Evolutionary conservation across 2,797 vertebrate genomes (phyloP).

Genomic region (Simalia tracyae): DNA sequence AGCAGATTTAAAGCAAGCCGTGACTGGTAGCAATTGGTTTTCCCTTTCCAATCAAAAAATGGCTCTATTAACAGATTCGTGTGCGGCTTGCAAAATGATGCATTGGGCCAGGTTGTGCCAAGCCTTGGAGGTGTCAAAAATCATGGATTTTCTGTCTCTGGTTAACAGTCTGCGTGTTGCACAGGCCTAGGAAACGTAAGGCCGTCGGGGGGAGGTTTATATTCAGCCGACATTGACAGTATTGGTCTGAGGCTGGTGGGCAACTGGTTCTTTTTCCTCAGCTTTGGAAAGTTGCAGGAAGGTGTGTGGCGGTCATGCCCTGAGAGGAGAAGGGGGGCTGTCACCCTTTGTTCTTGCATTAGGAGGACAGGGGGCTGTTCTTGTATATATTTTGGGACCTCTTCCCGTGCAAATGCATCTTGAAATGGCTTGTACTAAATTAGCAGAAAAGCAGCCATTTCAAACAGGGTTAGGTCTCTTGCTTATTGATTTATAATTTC

Average conservation of each 20-base stretch:
- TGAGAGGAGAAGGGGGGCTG: not conserved
- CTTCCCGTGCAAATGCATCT: not conserved
- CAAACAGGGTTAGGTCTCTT: too few relatives aligned
- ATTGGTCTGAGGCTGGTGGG: not conserved
- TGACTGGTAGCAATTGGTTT: constrained; percentile 45
- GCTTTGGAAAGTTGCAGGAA: not conserved
- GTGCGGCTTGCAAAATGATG: constrained; percentile 34
- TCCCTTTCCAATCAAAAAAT: constrained; percentile 28
- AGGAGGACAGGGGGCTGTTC: not conserved
- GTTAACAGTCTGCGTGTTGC: constrained; percentile 39
- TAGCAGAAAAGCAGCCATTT: not conserved
- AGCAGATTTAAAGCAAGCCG: constrained; percentile 42
- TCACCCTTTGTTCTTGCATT: not conserved
- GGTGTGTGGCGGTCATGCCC: not conserved
- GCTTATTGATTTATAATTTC: too few relatives aligned
- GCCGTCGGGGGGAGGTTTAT: not conserved
- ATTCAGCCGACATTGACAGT: not conserved
- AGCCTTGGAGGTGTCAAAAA: constrained; percentile 40
- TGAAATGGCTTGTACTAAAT: not conserved
- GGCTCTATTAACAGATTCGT: not conserved
- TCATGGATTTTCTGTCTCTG: constrained; percentile 47
- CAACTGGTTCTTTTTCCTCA: not conserved
- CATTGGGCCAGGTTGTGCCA: constrained; percentile 19
- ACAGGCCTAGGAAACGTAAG: not conserved
- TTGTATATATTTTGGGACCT: not conserved